Base-by-base conservation (phyloP, 2,888 invertebrate genomes). In the Drosophila merina region DNA sequence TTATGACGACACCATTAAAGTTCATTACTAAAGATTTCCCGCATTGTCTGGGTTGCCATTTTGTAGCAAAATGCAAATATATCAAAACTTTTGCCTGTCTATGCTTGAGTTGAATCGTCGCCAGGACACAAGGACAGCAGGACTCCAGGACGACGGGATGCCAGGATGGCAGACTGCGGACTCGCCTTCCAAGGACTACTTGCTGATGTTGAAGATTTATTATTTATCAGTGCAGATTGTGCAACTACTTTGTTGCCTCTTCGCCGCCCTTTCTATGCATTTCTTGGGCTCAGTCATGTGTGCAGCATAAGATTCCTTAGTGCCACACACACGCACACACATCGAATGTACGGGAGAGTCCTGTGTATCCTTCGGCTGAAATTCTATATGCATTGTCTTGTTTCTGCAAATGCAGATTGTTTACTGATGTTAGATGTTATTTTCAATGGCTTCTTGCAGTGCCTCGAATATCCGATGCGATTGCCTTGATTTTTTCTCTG, bases 171-270 rank as follows among this genome's bases (percentile, higher is more conserved):
- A 51, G 51, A 60, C 51, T 40, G 48, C n/a, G 26, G 40, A 14
- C 49, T 14, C 28, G 31, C 75, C 54, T 52, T 54, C 69, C 67
- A 51, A 52, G 68, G 57, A 67, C 60, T 60, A 57, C 55, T 67
- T 70, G 75, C 76, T 77, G 74, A 79, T 82, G 79, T 38, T 56
- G 56, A 55, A 77, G 79, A 83, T 83, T 81, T 83, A 83, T 83
- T 83, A 83, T 83, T 83, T 85, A 83, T 81, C 85, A 81, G 79
- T 76, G 85, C 82, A 82, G 79, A 81, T 74, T 84, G 74, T 69
- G 57, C 82, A 69, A 64, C 71, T 74, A 70, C 67, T 74, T 55
- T 54, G 42, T 51, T 56, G 62, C 44, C 40, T 54, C 25, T 33
- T 57, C 5, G 30, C 51, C 36, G 38, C 10, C 38, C 12, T 44